These are phyloP conservation scores for Pseudorectes ferrugineus DNA, from an alignment of 2,113 vertebrate genomes.

Conservation along the genomic window DNA sequence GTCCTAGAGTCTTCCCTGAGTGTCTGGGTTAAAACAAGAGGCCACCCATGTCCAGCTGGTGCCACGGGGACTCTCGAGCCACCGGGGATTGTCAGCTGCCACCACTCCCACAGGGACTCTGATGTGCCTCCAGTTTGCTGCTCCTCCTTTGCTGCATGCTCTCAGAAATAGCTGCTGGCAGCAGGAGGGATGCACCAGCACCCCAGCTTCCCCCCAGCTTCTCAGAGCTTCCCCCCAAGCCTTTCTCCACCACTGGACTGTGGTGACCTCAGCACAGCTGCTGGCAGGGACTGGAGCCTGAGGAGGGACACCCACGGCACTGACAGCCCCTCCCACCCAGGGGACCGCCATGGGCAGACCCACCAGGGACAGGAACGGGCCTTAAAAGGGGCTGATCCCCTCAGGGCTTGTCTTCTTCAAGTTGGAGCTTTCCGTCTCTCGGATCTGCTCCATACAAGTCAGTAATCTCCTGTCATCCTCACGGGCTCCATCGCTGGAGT, in stretches of 20 bases:
- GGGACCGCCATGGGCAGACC: not conserved
- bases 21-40: not conserved
- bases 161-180: not conserved
- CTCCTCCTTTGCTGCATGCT: not conserved
- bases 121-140: not conserved
- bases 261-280: not conserved
- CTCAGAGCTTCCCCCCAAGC: not conserved
- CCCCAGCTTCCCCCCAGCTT: not conserved
- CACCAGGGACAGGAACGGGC: rapidly evolving
- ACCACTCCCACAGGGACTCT: not conserved
- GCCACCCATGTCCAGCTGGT: not conserved
- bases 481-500: not conserved
- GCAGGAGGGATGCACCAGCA: not conserved
- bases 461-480: rapidly evolving
- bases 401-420: not conserved
- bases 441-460: not conserved
- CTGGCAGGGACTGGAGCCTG: not conserved
- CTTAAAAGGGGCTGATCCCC: not conserved
- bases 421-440: not conserved
- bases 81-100: not conserved
- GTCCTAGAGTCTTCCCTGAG: rapidly evolving
- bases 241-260: not conserved
- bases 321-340: not conserved
- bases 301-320: not conserved
- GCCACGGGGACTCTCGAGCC: rapidly evolving